Evolutionary conservation across 2,888 invertebrate species (phyloP).

Genomic region (Dryobota labecula): DNA sequence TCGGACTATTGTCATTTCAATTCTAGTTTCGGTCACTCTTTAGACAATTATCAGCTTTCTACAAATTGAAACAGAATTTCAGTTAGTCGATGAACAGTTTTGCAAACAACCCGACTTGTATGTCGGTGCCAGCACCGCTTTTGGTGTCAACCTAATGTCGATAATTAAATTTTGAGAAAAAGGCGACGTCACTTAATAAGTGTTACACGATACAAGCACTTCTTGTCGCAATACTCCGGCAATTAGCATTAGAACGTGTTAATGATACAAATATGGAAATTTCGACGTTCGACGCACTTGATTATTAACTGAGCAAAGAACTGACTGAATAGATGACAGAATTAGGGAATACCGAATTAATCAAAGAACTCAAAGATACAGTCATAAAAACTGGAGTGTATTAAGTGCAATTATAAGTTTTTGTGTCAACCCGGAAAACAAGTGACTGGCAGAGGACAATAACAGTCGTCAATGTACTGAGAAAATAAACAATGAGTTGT

Average conservation of each 20-base stretch:
- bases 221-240: conserved; percentile 80
- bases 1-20: conserved; percentile 72
- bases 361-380: conserved; percentile 13
- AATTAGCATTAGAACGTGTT: conserved; percentile 88
- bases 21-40: conserved; percentile 69
- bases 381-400: conserved; percentile 38
- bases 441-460: conserved; percentile 46
- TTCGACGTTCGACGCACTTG: conserved; percentile 71
- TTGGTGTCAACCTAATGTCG: conserved; percentile 86
- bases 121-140: conserved; percentile 73
- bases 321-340: conserved; percentile 41
- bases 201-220: conserved; percentile 83
- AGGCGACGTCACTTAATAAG: conserved; percentile 84
- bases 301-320: conserved; percentile 60
- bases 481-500: conserved; percentile 81
- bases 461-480: conserved; percentile 63
- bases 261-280: conserved; percentile 85
- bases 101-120: conserved; percentile 73
- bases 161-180: conserved; percentile 89
- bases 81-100: conserved; percentile 79
- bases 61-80: conserved; percentile 81
- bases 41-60: conserved; percentile 83
- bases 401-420: conserved; percentile 59
- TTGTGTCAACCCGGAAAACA: conserved; percentile 59
- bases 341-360: conserved; percentile 50